Evolutionary conservation across 2,797 vertebrate genomes (phyloP), one percentile per base, ranked within the genome.

Genomic region (Argyrosomus regius): DNA sequence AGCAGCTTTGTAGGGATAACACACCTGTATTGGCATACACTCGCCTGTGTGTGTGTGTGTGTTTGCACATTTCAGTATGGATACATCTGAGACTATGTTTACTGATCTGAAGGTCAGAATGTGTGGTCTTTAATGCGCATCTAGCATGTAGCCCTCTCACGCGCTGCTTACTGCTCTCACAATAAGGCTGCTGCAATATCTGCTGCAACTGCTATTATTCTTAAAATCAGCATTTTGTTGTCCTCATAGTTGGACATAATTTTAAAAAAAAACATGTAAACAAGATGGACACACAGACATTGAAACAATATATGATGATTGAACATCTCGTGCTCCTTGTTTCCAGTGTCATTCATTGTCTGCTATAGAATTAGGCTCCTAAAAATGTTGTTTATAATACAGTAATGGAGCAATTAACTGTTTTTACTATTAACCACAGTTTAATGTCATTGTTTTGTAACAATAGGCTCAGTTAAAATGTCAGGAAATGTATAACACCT

Each of bases 1-100:
- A 81, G 72, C 17, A 45, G 87, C 87, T 93, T 91, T 89, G 77
- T 87, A 26, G 58, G 73, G 84, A 83, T 87, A 89, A 90, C 86
- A 85, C 78, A 92, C 87, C 83, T 88, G 81, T 80, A 80, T 67
- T 76, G 66, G 45, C 49, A 53, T 72, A 60, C 73, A 74, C 68
- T 60, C 65, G 58, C 52, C 39, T 35, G 16, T 73, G 68, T 84
- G 59, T 67, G 66, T 78, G 35, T 43, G 43, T 57, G 26, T 71
- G 5, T 35, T 39, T 75, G 68, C 57, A 54, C 69, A 63, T 56
- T 64, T 76, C 52, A 75, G 31, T 66, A 26, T 63, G 50, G 60
- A 31, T 68, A 69, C 72, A 84, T 77, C 18, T 78, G 49, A 48
- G 68, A 75, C 26, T 81, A 31, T 72, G 2, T 79, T 46, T 74